Base-by-base conservation (phyloP, 53 echinoderm and acorn worm species). In the Apostichopus leukothele region DNA sequence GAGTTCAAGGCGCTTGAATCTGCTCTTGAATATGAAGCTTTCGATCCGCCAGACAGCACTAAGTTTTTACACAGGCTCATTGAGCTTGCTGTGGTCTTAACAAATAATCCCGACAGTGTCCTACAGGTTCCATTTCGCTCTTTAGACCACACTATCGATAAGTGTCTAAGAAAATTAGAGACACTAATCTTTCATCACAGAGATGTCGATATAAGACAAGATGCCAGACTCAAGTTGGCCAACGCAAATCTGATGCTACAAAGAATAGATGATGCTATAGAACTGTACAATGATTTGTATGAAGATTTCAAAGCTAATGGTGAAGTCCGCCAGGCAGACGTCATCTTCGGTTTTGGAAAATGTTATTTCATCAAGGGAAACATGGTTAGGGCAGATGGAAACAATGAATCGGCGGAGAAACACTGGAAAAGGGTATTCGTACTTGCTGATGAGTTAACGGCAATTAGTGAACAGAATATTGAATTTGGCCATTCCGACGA, bases 231-330 rank as follows among this genome's bases (percentile, higher is more conserved):
- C 8, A 55, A 53, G 59, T 21, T 81, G 4, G 59, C 52, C 14
- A 23, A 54, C 59, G 23, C 81, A 1, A 18, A 81, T 53, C 81
- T 53, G 25, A 54, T 20, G 22, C 20, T 81, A 81, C 21, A 23
- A 54, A 12, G 54, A n/a, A 50, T 59, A 50, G 22, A 21, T 1
- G 9, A 59, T 1, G 81, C 81, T n/a, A 1, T 18, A 55, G 0
- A 14, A 20, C 55, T 81, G 54, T 81, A 81, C 60, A 6, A 57
- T 50, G 7, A 81, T n/a, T 57, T 59, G 81, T 81, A n/a, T 25
- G 9, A 22, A 5, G 16, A 77, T 51, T 13, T 1, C 39, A 52
- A 18, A 51, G 51, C 10, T 51, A 57, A 7, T 57, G 57, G 9
- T 57, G 71, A 71, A n/a, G 57, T 21, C 9, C 16, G 5, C 20